Evolutionary conservation across 2,113 vertebrate species (phyloP), one percentile per base, ranked within the genome.

Genomic region (Pomatorhinus ruficollis): DNA sequence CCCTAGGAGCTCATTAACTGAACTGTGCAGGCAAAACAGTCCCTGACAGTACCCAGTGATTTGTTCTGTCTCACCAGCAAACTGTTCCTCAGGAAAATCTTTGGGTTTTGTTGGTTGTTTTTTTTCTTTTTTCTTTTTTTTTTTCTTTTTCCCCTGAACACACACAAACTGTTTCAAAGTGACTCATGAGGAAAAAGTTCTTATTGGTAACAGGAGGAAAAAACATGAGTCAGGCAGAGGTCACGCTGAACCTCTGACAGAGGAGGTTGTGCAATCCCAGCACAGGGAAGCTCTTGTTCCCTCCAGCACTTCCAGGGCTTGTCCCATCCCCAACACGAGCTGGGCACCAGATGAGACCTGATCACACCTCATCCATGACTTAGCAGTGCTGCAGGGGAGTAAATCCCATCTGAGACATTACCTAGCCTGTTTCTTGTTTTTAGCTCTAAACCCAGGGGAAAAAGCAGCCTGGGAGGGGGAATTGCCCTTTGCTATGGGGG

Each of bases 131-230:
- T 35, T 24, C 24, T 59, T 14, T 25, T 11, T 3, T 80, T 81
- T 85, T 75, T 39, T 25, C 30, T 74, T 27, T 40, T 17, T 1
- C 1, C 85, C 64, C 68, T 83, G 71, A 94, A 90, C 71, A 71
- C 5, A 4, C 56, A 92, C 35, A 68, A 85, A 95, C 69, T 39
- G 68, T 92, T 74, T 94, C 53, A 74, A 94, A 96, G 93, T 96
- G 95, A 97, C 87, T 96, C 95, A 96, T 64, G 60, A 94, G 95
- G 95, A 90, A 96, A 97, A 94, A 94, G 95, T 88, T 94, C 96
- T 93, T 90, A 93, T 54, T 96, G 92, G 95, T 90, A 96, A 96
- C 79, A 96, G 92, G 15, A 90, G 86, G 86, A 81, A 96, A 94
- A 96, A 97, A 66, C 42, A 83, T 95, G 96, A 96, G 95, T 97